These are phyloP conservation scores for Agriopis aurantiaria DNA, from an alignment of 2,888 invertebrate species.

Conservation along the genomic window DNA sequence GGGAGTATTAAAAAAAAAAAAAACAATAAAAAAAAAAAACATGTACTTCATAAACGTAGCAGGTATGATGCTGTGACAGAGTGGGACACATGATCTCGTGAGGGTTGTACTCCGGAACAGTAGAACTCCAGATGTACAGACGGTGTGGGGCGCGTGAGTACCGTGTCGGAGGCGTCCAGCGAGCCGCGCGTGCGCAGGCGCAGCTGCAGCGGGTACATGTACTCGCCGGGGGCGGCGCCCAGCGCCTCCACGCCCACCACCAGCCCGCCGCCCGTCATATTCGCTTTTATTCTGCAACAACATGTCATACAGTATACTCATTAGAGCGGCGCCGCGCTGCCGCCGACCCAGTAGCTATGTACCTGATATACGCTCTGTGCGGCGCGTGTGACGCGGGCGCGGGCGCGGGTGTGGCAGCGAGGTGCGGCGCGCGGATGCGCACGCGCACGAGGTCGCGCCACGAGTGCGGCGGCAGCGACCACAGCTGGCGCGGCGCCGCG, in stretches of 20 bases:
- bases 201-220: constrained; percentile 70
- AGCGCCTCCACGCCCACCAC: constrained; percentile 76
- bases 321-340: constrained; percentile 91
- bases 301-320: neutral
- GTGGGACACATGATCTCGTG: too few species aligned
- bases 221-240: constrained; percentile 65
- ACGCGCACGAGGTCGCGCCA: constrained; percentile 95
- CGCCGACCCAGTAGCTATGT: constrained; percentile 78
- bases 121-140: neutral
- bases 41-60: too few species aligned
- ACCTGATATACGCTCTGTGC: constrained; percentile 30
- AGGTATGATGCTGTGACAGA: too few species aligned
- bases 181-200: constrained; percentile 68
- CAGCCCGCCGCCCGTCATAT: constrained; percentile 71
- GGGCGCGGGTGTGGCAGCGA: neutral
- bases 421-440: constrained; percentile 85
- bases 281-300: constrained; percentile 63
- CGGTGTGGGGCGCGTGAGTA: constrained; percentile 24
- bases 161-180: constrained; percentile 64
- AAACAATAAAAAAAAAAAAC: too few species aligned
- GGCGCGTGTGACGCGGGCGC: neutral
- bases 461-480: constrained; percentile 96
- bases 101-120: too few species aligned
- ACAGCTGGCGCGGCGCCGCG: constrained; percentile 91
- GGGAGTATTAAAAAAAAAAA: too few species aligned